These are phyloP conservation scores for Anas platyrhynchos DNA, from an alignment of 2,113 vertebrate genomes.

Conservation along the genomic window DNA sequence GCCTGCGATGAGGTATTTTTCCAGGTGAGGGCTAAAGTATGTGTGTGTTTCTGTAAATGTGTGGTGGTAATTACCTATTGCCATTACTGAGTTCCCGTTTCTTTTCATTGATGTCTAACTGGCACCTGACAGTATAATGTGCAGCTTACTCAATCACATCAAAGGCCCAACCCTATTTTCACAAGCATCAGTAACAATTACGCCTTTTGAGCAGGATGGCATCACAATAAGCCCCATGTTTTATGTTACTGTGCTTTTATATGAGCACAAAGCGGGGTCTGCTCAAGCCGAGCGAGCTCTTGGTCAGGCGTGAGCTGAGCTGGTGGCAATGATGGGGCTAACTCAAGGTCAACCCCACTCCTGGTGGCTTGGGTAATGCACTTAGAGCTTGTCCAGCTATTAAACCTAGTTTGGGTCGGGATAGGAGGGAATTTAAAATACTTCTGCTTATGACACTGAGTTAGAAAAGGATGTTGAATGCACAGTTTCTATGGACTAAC, in stretches of 20 bases:
- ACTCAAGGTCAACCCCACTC: neutral
- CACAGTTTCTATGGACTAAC: neutral
- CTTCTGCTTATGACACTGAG: neutral
- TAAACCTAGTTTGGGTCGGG: neutral
- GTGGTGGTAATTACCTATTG: neutral
- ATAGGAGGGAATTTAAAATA: neutral
- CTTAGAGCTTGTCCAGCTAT: neutral
- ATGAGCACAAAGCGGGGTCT: neutral
- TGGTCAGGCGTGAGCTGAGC: neutral
- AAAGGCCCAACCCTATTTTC: neutral
- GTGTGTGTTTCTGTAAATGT: neutral
- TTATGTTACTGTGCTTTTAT: neutral
- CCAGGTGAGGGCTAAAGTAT: neutral
- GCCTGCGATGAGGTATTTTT: neutral
- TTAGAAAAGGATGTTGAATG: neutral
- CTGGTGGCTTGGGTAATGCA: neutral
- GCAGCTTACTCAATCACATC: neutral
- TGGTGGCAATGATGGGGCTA: neutral
- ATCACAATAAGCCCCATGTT: neutral
- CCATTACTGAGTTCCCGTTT: neutral
- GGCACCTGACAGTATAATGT: neutral
- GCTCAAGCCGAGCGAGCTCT: neutral
- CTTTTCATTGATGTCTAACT: neutral
- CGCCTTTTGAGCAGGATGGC: neutral
- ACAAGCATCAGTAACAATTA: constrained; percentile 28